phyloP scores from a whole-genome alignment of 2,888 invertebrate genomes.

The Drosophila barbarae region DNA sequence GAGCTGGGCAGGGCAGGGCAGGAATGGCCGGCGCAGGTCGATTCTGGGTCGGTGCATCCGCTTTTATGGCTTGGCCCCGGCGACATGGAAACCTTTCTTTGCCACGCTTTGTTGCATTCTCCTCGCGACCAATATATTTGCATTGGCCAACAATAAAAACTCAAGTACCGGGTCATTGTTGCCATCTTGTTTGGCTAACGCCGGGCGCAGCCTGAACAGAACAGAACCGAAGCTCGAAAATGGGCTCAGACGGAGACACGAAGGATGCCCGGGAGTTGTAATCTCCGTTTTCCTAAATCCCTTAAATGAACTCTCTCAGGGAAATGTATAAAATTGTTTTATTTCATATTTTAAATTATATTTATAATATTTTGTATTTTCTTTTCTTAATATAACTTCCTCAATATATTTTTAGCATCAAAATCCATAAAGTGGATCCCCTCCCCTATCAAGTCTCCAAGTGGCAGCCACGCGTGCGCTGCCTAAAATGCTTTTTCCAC shows the following conservation, averaged over 20 bases:
- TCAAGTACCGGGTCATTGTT: conserved; percentile 69
- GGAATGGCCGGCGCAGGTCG: conserved; percentile 16
- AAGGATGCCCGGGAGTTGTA: conserved; percentile 12
- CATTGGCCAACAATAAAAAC: conserved; percentile 68
- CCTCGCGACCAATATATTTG: conserved; percentile 63
- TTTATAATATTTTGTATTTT: too few species aligned
- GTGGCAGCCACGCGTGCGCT: conserved; percentile 45
- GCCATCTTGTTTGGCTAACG: conserved; percentile 60
- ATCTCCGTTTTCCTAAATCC: neutral
- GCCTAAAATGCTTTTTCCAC: conserved; percentile 56
- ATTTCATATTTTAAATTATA: neutral
- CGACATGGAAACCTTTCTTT: conserved; percentile 47
- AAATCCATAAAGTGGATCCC: neutral
- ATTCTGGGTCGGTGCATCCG: conserved; percentile 33
- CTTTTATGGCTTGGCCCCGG: conserved; percentile 69
- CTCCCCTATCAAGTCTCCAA: conserved; percentile 1
- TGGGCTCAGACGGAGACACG: conserved; percentile 14
- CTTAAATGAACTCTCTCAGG: neutral
- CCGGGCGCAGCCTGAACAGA: conserved; percentile 42
- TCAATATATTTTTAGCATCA: neutral
- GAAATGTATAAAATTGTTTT: too few species aligned
- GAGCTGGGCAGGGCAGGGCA: conserved; percentile 11
- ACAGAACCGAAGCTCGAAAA: neutral
- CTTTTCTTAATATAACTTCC: neutral
- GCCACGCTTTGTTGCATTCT: conserved; percentile 57